Conservation (phyloP, 2,797 vertebrate species). For the Characodon lateralis region DNA sequence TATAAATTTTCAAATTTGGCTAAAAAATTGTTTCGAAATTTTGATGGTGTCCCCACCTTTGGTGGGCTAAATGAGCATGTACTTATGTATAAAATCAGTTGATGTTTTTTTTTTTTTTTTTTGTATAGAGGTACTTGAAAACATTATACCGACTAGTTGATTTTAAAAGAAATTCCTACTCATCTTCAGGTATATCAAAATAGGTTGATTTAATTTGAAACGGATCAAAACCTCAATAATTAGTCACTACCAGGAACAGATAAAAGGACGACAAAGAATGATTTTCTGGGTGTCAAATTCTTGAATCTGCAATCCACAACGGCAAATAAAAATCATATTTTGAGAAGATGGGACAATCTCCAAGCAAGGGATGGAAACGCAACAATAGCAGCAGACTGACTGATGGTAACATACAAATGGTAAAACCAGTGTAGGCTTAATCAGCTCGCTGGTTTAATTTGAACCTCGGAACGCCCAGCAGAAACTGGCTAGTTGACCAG, state of each 20-base stretch:
- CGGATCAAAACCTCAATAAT: not conserved
- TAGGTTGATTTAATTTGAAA: not conserved
- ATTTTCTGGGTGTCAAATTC: not conserved
- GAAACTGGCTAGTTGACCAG: not conserved
- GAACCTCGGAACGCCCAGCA: not conserved
- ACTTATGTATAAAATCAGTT: too few species aligned
- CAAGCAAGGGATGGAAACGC: not conserved
- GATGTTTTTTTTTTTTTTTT: not conserved
- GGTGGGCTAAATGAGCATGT: too few species aligned
- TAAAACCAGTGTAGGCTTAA: not conserved
- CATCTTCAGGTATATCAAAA: not conserved
- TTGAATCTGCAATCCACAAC: not conserved
- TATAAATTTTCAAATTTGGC: not conserved
- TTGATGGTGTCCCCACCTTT: not conserved
- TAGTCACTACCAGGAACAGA: not conserved
- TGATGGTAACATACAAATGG: too few species aligned
- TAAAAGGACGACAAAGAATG: not conserved
- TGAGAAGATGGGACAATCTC: not conserved
- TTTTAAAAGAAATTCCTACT: not conserved
- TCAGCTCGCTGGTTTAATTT: not conserved
- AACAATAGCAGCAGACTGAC: not conserved
- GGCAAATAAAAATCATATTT: not conserved
- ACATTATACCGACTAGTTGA: not conserved
- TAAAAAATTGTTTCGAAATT: not conserved
- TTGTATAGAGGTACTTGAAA: not conserved